Base-by-base conservation (phyloP, 2,113 vertebrate genomes). In the Gopherus evgoodei region DNA sequence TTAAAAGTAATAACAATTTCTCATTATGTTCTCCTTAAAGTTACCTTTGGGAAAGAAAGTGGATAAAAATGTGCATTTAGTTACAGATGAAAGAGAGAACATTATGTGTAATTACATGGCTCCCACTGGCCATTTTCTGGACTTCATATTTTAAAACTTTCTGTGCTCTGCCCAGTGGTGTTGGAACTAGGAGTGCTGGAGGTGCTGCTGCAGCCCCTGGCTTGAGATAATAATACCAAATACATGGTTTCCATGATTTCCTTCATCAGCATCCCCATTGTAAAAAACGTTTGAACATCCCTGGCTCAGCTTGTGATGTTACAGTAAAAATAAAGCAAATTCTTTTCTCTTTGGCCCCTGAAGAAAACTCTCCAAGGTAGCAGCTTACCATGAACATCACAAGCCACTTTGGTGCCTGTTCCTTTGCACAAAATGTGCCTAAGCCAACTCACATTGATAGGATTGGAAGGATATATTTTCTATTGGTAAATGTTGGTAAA, bases 341-440 rank as follows among this genome's bases (percentile, higher is more conserved):
- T 14, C 42, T 69, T 27, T 53, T 56, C 65, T 47, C 21, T 29
- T 69, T 53, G 69, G 38, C 38, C 56, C 56, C 22, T n/a, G 81
- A 47, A 91, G 7, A 87, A 83, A 90, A 89, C 31, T 62, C 92
- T 91, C 65, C 65, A 29, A 3, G 65, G 93, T 80, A 93, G 14
- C 79, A 75, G 89, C 85, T 89, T 93, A 85, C 94, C 87, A 83
- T 88, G 87, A 22, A 65, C 49, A 88, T 65, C 56, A 38, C 78
- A 91, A 95, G 14, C n/a, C 87, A 93, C 0, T 10, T 38, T 93
- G 54, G 92, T 80, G 38, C 24, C 31, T 94, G 90, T 96, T 95
- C 93, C 86, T 29, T 80, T 44, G 62, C 62, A 35, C 13, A 69
- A n/a, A 69, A 31, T 65, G 31, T 57, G 56, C 56, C 19, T 25